A percentile compares a stretch with the other conserved stretches of the same genome.
These are phyloP conservation scores for Rallus limicola DNA, from an alignment of 2,113 vertebrate species.

Conservation along the genomic window DNA sequence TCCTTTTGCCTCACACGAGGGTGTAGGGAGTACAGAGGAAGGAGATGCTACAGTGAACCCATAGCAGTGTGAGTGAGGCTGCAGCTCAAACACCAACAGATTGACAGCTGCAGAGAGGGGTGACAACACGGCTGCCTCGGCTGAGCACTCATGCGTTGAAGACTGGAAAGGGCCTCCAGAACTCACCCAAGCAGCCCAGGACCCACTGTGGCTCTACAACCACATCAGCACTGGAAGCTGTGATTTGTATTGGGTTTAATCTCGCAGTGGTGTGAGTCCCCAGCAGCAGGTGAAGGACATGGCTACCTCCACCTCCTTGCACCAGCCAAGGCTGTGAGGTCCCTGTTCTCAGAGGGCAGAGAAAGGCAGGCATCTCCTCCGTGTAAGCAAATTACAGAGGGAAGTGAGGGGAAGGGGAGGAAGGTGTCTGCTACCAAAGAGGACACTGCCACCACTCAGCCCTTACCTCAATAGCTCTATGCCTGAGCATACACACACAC, in stretches of 20 bases:
- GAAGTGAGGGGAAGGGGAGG: accelerated
- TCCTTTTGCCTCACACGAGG: accelerated
- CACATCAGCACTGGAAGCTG: neutral
- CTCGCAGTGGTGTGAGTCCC: neutral
- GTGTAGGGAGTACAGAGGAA: neutral
- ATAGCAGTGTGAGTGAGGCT: accelerated
- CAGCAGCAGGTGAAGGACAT: neutral
- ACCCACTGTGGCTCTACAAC: neutral
- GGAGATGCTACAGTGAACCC: neutral
- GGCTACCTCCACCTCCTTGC: neutral
- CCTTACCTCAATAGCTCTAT: neutral
- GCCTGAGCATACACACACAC: accelerated
- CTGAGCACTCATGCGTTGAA: accelerated
- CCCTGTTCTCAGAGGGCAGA: neutral
- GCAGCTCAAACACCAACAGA: accelerated
- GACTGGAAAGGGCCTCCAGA: neutral
- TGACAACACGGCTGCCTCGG: neutral
- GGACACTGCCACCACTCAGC: neutral
- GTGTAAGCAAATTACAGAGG: accelerated
- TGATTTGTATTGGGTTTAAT: neutral
- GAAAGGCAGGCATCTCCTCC: accelerated
- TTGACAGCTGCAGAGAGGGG: accelerated
- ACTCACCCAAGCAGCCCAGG: neutral
- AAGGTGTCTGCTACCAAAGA: neutral
- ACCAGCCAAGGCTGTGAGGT: neutral